Percentiles rank a stretch among this genome's conserved stretches.
Evolutionary conservation across 2,797 vertebrate species (phyloP).

Genomic region (Gambelia wislizenii): DNA sequence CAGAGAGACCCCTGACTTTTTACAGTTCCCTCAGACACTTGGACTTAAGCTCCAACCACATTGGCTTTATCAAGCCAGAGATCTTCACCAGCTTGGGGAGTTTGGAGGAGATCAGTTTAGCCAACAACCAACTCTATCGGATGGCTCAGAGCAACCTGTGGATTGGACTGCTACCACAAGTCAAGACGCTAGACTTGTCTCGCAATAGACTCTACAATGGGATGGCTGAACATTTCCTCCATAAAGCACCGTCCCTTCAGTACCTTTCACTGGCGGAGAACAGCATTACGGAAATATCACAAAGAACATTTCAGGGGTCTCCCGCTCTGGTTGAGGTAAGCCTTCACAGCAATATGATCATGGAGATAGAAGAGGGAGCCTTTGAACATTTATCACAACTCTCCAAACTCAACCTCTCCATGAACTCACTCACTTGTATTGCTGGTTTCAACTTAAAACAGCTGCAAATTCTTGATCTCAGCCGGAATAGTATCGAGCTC

Average conservation of each 20-base stretch:
- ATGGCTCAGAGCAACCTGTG: constrained; percentile 74
- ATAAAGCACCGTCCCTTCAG: constrained; percentile 81
- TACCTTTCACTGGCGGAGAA: constrained; percentile 89
- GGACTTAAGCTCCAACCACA: constrained; percentile 88
- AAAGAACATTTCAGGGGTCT: constrained; percentile 83
- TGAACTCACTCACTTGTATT: constrained; percentile 96
- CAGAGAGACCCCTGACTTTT: constrained; percentile 76
- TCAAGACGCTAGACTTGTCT: constrained; percentile 88
- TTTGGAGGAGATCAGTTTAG: constrained; percentile 88
- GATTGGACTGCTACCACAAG: constrained; percentile 81
- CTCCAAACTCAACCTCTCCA: constrained; percentile 90
- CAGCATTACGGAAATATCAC: constrained; percentile 89
- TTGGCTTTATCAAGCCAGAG: constrained; percentile 86
- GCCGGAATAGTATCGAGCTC: constrained; percentile 91
- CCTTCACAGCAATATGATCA: constrained; percentile 93
- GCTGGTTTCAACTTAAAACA: constrained; percentile 90
- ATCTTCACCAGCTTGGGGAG: constrained; percentile 83
- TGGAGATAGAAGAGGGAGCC: constrained; percentile 95
- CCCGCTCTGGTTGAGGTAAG: constrained; percentile 81
- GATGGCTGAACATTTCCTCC: constrained; percentile 88
- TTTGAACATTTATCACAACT: constrained; percentile 86
- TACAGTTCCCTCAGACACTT: constrained; percentile 82
- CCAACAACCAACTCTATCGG: constrained; percentile 85
- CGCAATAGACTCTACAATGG: constrained; percentile 89
- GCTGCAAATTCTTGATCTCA: constrained; percentile 88